Base-by-base conservation (phyloP, 2,797 vertebrate genomes). In the Acomys russatus region DNA sequence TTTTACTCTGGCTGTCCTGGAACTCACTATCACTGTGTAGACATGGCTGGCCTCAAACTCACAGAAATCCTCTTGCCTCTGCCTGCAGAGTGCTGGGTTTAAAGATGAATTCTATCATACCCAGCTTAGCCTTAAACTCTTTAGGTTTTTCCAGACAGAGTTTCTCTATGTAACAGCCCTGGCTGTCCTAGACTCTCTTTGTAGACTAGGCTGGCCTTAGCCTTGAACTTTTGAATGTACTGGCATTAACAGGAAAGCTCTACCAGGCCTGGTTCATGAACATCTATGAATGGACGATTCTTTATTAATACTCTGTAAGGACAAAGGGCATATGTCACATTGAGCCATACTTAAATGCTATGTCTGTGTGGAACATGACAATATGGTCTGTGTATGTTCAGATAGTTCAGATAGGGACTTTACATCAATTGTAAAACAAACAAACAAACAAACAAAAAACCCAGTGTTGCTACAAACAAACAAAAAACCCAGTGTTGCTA, bases 261-360 rank as follows among this genome's bases (percentile, higher is more conserved):
- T 35, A 44, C 68, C 54, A 88, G n/a, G 35, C 17, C 54, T 74
- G 70, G 54, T 30, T 76, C 70, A 63, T 88, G 28, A 63, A 6
- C 64, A 74, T n/a, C n/a, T 94, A 79, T 76, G 20, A 80, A 68
- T 80, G 38, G 30, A 87, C 87, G 6, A 70, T 80, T 88, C 63
- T 84, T 54, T 87, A 63, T 77, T 25, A 88, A 25, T 78, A 22
- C 8, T 85, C 33, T 79, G n/a, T 76, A 77, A 95, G 87, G 76
- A 28, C 78, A 82, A 94, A 89, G 56, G 63, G 17, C 22, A 83
- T 70, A 35, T 54, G 78, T 90, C n/a, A 63, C 28, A 74, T 71
- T 92, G 82, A 96, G 68, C 92, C 22, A 85, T 94, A 90, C 23
- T 77, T 83, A 93, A 91, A 91, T 84, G 74, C 77, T 63, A 25